Evolutionary conservation across 1,140 invertebrate genomes (phyloP).

Genomic region (Drosophila prosaltans): DNA sequence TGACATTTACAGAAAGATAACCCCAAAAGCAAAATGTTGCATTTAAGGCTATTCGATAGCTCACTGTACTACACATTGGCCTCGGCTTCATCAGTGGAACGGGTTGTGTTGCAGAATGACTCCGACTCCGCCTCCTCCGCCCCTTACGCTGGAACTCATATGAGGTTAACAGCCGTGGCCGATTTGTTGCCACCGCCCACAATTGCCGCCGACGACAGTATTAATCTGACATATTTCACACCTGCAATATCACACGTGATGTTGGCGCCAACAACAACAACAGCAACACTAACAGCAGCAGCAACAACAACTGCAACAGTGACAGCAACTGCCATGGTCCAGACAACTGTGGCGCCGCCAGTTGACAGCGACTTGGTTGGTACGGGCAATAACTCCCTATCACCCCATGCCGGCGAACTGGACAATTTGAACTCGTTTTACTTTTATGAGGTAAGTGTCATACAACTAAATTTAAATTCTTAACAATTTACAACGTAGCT

Average conservation of each 20-base stretch:
- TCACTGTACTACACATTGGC: constrained; percentile 59
- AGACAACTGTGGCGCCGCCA: constrained; percentile 58
- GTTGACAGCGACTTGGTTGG: constrained; percentile 48
- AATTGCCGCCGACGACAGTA: constrained; percentile 33
- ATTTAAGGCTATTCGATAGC: constrained; percentile 71
- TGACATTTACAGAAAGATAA: neutral
- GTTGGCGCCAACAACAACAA: constrained; percentile 58
- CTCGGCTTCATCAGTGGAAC: constrained; percentile 27
- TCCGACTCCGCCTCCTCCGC: constrained; percentile 15
- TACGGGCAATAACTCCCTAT: constrained; percentile 40
- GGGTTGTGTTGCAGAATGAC: constrained; percentile 8
- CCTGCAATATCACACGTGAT: constrained; percentile 76
- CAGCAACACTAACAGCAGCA: constrained; percentile 11
- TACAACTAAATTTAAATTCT: constrained; percentile 12
- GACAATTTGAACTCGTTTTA: constrained; percentile 78
- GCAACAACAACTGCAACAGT: constrained; percentile 22
- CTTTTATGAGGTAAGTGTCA: constrained; percentile 71
- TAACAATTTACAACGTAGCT: constrained; percentile 20
- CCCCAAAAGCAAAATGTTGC: constrained; percentile 50
- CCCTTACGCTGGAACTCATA: constrained; percentile 53
- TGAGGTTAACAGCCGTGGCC: constrained; percentile 25
- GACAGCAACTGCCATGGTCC: constrained; percentile 31
- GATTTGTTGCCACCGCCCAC: constrained; percentile 18
- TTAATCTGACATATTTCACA: constrained; percentile 75
- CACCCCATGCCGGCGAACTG: constrained; percentile 49